phyloP scores from a whole-genome alignment of 1,140 invertebrate species.

The Nasonia giraulti region DNA sequence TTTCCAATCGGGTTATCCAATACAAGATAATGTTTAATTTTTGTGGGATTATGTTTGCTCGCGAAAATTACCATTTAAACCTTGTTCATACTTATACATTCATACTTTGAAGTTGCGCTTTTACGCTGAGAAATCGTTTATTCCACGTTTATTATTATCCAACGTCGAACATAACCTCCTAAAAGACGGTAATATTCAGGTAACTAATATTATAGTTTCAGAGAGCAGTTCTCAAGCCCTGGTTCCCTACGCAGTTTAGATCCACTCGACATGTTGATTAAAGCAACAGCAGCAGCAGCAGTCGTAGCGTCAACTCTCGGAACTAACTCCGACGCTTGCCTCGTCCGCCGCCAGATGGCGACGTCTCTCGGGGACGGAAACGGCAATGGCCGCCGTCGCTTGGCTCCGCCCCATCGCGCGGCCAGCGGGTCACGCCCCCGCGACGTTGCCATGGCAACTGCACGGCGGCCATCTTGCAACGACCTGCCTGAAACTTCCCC shows the following conservation, averaged over 20 bases:
- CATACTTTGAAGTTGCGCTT: too few relatives aligned
- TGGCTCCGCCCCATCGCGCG: constrained; percentile 59
- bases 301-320: not conserved
- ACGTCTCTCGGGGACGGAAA: constrained; percentile 61
- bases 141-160: not conserved
- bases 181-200: too few relatives aligned
- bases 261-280: not conserved
- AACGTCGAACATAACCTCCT: too few relatives aligned
- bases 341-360: constrained; percentile 60
- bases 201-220: too few relatives aligned
- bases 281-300: not conserved
- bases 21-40: too few relatives aligned
- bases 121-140: too few relatives aligned
- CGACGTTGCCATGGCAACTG: constrained; percentile 64
- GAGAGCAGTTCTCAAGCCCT: too few relatives aligned
- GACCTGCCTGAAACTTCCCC: constrained; percentile 66
- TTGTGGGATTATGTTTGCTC: too few relatives aligned
- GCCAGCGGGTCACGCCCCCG: constrained; percentile 56
- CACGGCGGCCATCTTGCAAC: constrained; percentile 66
- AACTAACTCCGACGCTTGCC: not conserved
- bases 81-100: too few relatives aligned
- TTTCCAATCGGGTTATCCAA: too few relatives aligned
- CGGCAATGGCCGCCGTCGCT: constrained; percentile 63
- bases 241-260: not conserved
- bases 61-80: too few relatives aligned